Evolutionary conservation across 2,797 vertebrate genomes (phyloP), one percentile per base, ranked within the genome.

Genomic region (Scyliorhinus canicula): DNA sequence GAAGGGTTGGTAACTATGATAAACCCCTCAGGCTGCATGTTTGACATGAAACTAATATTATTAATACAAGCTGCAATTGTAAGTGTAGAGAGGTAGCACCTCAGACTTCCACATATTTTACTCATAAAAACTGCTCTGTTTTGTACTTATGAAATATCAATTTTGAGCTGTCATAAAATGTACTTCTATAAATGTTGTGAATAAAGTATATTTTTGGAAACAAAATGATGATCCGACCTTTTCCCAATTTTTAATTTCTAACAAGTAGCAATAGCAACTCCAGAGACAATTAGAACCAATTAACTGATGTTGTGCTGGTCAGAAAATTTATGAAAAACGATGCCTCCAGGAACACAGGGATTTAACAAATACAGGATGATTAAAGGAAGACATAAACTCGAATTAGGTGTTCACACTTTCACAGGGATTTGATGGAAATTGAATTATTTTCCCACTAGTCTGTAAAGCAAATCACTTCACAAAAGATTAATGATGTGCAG

Each of bases 391-490:
- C 35, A 35, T 28, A 63, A 63, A n/a, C n/a, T 91, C n/a, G 44
- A 91, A 19, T 91, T 35, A 91, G 85, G 31, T 55, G 57, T 63
- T 90, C 86, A 40, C 16, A 63, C 57, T 63, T 90, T 60, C 88
- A 16, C 71, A 65, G 57, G 86, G 21, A 8, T 93, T 69, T 57
- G 74, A 2, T 0, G 0, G 26, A 3, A 52, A 50, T 55, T 63
- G 35, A 90, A 90, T 55, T 40, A 63, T 95, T 95, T 88, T 95
- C 77, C 95, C 96, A 96, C 96, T 96, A 95, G 95, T 95, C 74
- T 77, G 86, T 55, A 91, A 95, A 95, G 95, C 90, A 90, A 84
- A 60, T 28, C 95, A 71, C 44, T 95, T 95, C 91, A 77, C 65
- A 94, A 86, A 88, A n/a, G 93, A n/a, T 31, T n/a, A 91, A 91